Evolutionary conservation across 2,888 invertebrate species (phyloP).

Genomic region (Conus canariensis): DNA sequence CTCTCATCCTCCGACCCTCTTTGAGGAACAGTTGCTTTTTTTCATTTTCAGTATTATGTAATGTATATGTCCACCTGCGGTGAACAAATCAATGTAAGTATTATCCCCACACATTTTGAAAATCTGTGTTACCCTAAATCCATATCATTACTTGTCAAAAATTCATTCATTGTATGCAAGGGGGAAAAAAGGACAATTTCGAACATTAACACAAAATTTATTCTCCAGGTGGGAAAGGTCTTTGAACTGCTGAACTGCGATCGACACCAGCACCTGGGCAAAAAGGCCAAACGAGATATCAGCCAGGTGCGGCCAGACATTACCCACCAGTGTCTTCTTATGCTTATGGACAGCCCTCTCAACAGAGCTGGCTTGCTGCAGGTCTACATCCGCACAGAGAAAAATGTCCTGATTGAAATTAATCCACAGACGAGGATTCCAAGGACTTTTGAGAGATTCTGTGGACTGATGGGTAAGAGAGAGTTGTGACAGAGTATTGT

Average conservation of each 20-base stretch:
- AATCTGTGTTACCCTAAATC: no score
- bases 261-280: constrained; percentile 91
- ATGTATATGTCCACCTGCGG: no score
- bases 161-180: no score
- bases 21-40: no score
- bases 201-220: no score
- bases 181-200: no score
- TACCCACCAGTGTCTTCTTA: constrained; percentile 96
- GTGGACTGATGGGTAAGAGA: constrained; percentile 92
- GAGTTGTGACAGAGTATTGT: no score
- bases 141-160: no score
- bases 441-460: constrained; percentile 96
- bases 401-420: constrained; percentile 95
- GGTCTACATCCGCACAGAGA: constrained; percentile 94
- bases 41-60: no score
- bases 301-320: constrained; percentile 95
- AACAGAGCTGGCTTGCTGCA: constrained; percentile 97
- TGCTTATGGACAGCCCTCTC: constrained; percentile 98
- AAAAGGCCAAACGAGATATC: constrained; percentile 91
- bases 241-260: constrained; percentile 97
- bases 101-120: no score
- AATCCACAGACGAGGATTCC: constrained; percentile 98
- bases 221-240: constrained; percentile 87
- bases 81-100: no score
- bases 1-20: no score